A percentile compares a stretch with the other conserved stretches of the same genome.
Evolutionary conservation across 2,797 vertebrate species (phyloP).

Genomic region (Sphaeramia orbicularis): DNA sequence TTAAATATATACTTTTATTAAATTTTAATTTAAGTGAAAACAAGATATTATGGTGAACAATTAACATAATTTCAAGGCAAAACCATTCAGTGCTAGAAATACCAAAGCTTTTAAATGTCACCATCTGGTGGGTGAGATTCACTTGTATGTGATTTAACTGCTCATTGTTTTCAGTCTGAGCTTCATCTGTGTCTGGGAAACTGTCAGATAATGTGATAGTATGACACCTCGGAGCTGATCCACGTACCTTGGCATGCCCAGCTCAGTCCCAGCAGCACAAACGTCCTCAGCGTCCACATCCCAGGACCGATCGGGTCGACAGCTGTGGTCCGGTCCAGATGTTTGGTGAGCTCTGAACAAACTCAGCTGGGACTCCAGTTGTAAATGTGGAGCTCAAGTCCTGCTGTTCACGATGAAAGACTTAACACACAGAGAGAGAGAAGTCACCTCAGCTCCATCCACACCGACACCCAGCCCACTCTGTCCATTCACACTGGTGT

Average conservation of each 20-base stretch:
- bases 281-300: slow-evolving; percentile 62
- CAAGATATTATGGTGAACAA: too few species aligned
- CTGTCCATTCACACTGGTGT: slow-evolving; percentile 46
- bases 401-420: slow-evolving; percentile 33
- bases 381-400: slow-evolving; percentile 11
- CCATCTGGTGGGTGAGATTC: too few species aligned
- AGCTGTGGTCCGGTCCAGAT: slow-evolving; percentile 25
- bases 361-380: background rate
- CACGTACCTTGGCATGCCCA: slow-evolving; percentile 76
- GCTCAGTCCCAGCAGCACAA: slow-evolving; percentile 74
- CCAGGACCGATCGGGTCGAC: slow-evolving; percentile 3
- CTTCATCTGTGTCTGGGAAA: too few species aligned
- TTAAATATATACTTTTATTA: too few species aligned
- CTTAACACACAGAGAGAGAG: slow-evolving; percentile 32
- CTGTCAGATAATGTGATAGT: background rate
- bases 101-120: too few species aligned
- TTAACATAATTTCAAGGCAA: too few species aligned
- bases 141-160: too few species aligned
- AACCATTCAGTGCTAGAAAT: too few species aligned
- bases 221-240: background rate
- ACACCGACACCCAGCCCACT: slow-evolving; percentile 54
- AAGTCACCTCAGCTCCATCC: slow-evolving; percentile 44
- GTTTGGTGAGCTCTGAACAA: background rate
- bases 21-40: too few species aligned
- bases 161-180: too few species aligned